Conservation (phyloP, 2,797 vertebrate genomes). For the Limnodromus scolopaceus region DNA sequence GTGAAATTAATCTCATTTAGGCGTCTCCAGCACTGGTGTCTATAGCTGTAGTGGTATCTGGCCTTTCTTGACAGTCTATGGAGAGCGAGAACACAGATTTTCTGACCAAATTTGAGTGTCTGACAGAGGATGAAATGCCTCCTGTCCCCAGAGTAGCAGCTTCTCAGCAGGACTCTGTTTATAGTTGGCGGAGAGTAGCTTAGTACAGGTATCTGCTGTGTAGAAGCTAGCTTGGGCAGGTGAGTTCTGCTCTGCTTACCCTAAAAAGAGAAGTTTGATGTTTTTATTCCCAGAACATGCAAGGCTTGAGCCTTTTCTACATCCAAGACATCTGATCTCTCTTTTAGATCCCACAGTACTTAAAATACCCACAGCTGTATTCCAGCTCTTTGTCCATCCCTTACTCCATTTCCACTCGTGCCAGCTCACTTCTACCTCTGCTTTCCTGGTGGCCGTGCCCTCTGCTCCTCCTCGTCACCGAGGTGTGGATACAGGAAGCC, state of each 20-base stretch:
- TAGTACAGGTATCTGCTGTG: background rate
- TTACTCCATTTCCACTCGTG: background rate
- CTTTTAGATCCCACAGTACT: background rate
- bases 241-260: background rate
- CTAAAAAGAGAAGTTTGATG: background rate
- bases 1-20: background rate
- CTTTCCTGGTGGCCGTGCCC: background rate
- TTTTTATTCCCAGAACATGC: background rate
- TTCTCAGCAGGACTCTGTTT: background rate
- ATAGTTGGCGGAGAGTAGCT: background rate
- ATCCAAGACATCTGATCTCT: background rate
- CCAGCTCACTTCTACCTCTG: background rate
- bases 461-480: background rate
- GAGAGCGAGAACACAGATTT: background rate
- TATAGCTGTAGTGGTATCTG: background rate
- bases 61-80: background rate
- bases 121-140: background rate
- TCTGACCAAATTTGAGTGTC: background rate
- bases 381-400: background rate
- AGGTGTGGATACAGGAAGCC: background rate
- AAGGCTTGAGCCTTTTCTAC: background rate
- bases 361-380: background rate
- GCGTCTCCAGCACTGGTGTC: background rate
- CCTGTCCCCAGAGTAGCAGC: accelerated
- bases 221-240: background rate